Conservation (phyloP, 2,797 vertebrate genomes). For the Podarcis siculus region DNA sequence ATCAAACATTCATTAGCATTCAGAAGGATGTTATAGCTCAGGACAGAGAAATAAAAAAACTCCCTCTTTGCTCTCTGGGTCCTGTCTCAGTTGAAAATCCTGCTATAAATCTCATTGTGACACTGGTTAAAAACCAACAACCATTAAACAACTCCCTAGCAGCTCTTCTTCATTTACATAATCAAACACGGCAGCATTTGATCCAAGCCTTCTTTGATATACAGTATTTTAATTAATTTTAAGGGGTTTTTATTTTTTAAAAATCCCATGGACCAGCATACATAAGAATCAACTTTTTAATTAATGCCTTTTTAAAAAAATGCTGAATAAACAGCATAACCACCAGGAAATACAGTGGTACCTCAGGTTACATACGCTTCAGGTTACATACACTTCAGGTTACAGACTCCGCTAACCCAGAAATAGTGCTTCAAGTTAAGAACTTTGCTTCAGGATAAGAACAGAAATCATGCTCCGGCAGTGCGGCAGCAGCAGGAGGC, state of each 20-base stretch:
- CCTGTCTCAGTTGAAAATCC: background rate
- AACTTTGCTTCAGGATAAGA: no score
- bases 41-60: background rate
- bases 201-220: background rate
- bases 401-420: no score
- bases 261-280: background rate
- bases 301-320: background rate
- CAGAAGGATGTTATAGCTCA: background rate
- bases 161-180: background rate
- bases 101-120: background rate
- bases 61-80: background rate
- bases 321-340: slow-evolving; percentile 35
- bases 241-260: background rate
- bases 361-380: no score
- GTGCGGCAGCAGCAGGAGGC: no score
- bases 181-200: background rate
- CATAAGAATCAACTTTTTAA: slow-evolving; percentile 41
- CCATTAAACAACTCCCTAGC: background rate
- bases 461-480: no score
- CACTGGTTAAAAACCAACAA: background rate
- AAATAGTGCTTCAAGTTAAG: no score
- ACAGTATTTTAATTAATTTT: background rate
- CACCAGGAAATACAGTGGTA: slow-evolving; percentile 2
- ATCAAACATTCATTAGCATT: background rate
- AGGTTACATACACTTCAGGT: no score